Conservation (phyloP, 2,797 vertebrate species). For the Peromyscus melanophrys region DNA sequence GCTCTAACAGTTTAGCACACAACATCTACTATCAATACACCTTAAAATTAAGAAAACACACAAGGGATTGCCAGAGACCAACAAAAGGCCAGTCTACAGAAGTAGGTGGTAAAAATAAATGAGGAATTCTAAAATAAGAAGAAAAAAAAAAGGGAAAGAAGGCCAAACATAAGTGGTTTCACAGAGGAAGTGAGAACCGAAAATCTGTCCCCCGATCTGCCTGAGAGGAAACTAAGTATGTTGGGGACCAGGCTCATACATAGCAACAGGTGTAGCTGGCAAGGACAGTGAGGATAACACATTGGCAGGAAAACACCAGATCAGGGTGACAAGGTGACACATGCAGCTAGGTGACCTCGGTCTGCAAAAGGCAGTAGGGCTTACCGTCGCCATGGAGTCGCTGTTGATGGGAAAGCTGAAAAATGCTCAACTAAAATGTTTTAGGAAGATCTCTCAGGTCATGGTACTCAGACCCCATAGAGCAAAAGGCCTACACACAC, state of each 20-base stretch:
- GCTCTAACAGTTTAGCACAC: neutral
- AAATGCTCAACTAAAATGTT: neutral
- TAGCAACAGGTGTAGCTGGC: neutral
- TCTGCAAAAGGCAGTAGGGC: neutral
- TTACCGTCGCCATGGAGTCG: neutral
- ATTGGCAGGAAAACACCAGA: neutral
- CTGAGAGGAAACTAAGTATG: neutral
- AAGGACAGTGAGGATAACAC: neutral
- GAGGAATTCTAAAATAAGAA: neutral
- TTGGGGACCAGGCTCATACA: too few relatives aligned
- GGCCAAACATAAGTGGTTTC: neutral
- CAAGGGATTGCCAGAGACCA: neutral
- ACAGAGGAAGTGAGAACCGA: neutral
- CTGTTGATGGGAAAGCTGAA: neutral
- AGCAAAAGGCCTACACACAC: neutral
- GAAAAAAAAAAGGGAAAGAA: neutral
- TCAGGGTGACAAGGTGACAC: neutral
- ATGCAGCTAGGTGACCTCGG: neutral
- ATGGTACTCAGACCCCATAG: neutral
- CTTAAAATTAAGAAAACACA: slow-evolving; percentile 35
- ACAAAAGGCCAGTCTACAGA: neutral
- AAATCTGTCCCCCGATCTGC: neutral
- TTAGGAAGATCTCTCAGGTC: neutral
- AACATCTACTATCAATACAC: neutral
- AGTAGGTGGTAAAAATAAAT: neutral